Base-by-base conservation (phyloP, 2,888 invertebrate genomes). In the Nemapogon koenigi region DNA sequence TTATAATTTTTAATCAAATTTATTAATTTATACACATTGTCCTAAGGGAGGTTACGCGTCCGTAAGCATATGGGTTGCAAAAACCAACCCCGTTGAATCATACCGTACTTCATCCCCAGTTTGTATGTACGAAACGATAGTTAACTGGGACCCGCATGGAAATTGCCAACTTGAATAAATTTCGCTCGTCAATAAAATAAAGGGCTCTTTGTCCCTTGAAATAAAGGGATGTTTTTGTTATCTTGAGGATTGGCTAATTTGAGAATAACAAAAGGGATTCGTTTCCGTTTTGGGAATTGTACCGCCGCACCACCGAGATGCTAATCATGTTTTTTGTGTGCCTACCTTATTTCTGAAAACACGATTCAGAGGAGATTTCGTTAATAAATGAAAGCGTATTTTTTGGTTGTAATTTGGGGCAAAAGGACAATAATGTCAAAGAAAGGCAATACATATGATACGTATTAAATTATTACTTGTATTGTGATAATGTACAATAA, bases 231-330 rank as follows among this genome's bases (percentile, higher is more conserved):
- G 69, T 73, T 75, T 73, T 75, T 78, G 76, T 76, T 78, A 78
- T 78, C 78, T 78, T 78, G 78, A 76, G 78, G 71, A 78, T 73
- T 71, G 78, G 63, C 72, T 78, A 78, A 78, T 78, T 78, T 78
- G 78, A 72, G 73, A 76, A 75, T 69, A 76, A 76, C 78, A 78
- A 78, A 73, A 69, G 71, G 68, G 62, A 31, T 25, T 31, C 40
- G 53, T 28, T 59, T 66, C 63, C 66, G 65, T 57, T 58, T 49
- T 51, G 72, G 73, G 71, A 65, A 66, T 67, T 67, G 62, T 57
- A 52, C 44, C 28, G 37, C 11, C 13, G 13, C n/a, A 11, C 28
- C n/a, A 48, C 53, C 45, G 51, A 51, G 70, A 71, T 71, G 60
- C 59, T 67, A 70, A 76, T 76, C 73, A 71, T 65, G 60, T 53